Conservation (phyloP, 2,113 vertebrate genomes). For the Pseudonaja textilis region DNA sequence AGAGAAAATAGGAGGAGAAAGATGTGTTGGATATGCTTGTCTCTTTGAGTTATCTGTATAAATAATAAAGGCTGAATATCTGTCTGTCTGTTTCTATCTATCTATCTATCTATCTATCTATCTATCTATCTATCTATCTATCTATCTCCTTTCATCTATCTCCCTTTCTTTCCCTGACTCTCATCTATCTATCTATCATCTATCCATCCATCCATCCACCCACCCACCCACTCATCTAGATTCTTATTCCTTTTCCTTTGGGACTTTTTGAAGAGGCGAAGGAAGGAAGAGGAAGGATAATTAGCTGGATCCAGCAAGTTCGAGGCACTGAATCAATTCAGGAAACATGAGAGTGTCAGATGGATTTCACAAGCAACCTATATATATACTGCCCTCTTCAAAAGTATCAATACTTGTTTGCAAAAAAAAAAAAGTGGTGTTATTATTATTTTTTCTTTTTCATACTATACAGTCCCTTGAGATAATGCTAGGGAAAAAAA, state of each 20-base stretch:
- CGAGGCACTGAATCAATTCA: neutral
- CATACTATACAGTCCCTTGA: neutral
- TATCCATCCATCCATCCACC: too few relatives aligned
- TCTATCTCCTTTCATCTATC: too few relatives aligned
- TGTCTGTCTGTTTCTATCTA: too few relatives aligned
- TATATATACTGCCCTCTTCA: neutral
- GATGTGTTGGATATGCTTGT: too few relatives aligned
- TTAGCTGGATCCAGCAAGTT: neutral
- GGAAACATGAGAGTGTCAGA: neutral
- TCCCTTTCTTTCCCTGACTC: too few relatives aligned
- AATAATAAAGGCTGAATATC: too few relatives aligned
- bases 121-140: too few relatives aligned
- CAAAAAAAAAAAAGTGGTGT: neutral
- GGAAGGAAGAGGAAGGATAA: neutral
- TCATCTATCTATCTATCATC: too few relatives aligned
- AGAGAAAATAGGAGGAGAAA: too few relatives aligned
- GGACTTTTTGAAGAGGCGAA: neutral
- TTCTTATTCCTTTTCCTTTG: neutral
- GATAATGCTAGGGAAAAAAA: neutral
- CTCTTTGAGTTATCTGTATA: too few relatives aligned
- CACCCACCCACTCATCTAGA: neutral
- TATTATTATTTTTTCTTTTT: neutral
- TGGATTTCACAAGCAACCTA: neutral
- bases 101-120: too few relatives aligned
- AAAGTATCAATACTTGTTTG: neutral